Conservation (phyloP, 2,113 vertebrate species). For the Scatophagus argus region DNA sequence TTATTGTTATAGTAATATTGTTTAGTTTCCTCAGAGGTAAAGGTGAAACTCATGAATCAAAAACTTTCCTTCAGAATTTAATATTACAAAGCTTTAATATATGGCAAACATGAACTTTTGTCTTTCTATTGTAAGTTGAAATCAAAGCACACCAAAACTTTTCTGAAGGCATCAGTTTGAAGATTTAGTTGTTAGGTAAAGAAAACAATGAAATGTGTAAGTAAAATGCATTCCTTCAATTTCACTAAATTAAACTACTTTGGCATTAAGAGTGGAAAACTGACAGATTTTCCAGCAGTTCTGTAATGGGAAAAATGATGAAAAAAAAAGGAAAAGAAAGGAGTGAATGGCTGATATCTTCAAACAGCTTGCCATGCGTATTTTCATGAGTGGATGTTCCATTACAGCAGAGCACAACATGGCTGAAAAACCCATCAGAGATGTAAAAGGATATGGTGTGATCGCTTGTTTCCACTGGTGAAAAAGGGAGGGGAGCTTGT, state of each 20-base stretch:
- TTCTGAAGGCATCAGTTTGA: not conserved
- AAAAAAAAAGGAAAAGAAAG: not conserved
- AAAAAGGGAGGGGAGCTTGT: constrained; percentile 62
- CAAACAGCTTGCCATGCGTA: constrained; percentile 68
- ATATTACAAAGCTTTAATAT: not conserved
- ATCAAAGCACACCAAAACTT: not conserved
- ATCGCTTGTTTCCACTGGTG: constrained; percentile 80
- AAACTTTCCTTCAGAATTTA: not conserved
- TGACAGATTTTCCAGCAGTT: constrained; percentile 50
- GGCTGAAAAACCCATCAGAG: constrained; percentile 77
- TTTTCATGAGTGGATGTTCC: constrained; percentile 72
- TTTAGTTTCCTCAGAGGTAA: not conserved
- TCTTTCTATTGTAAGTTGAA: not conserved
- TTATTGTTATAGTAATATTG: not conserved
- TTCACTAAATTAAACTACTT: constrained; percentile 34
- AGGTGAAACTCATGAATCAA: not conserved
- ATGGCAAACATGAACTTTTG: not conserved
- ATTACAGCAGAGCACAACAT: constrained; percentile 74
- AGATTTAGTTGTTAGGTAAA: not conserved
- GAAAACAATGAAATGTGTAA: not conserved
- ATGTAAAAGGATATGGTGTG: constrained; percentile 76
- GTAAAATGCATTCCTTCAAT: constrained; percentile 31
- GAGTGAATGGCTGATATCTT: constrained; percentile 64
- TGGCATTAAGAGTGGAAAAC: constrained; percentile 50
- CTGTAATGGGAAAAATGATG: constrained; percentile 32